Evolutionary conservation across 1,140 invertebrate species (phyloP).

Genomic region (Maniola jurtina): DNA sequence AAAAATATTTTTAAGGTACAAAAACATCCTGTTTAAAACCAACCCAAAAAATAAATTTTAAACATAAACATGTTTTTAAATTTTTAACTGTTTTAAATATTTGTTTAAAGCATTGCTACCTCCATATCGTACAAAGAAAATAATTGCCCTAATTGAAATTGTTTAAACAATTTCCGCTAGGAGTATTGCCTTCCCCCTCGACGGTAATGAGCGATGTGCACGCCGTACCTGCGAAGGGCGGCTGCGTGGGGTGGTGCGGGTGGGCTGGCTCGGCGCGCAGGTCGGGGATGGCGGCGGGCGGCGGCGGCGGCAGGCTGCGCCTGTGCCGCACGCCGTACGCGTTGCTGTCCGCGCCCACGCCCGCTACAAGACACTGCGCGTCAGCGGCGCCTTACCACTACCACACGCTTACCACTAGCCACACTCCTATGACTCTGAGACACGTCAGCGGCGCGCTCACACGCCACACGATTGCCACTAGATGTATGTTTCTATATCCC

Average conservation of each 20-base stretch:
- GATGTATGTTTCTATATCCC: no score
- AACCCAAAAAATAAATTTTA: no score
- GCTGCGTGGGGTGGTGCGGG: conserved; percentile 76
- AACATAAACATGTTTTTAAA: neutral
- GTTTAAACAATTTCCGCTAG: neutral
- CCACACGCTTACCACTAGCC: conserved; percentile 20
- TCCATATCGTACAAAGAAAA: no score
- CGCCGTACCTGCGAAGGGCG: conserved; percentile 69
- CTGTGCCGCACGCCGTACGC: conserved; percentile 90
- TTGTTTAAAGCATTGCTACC: no score
- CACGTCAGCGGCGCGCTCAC: no score
- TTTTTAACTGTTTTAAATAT: neutral
- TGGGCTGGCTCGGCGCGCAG: conserved; percentile 85
- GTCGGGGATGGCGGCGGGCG: conserved; percentile 89
- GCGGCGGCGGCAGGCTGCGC: conserved; percentile 87
- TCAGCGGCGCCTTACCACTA: conserved; percentile 27
- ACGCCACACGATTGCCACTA: no score
- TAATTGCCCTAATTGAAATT: neutral
- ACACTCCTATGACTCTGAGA: conserved; percentile 1
- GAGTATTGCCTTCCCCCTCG: conserved; percentile 2
- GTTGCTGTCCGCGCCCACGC: conserved; percentile 83
- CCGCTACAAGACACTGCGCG: conserved; percentile 39
- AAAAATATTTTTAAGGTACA: no score
- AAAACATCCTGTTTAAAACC: no score
- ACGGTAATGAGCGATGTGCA: neutral